Evolutionary conservation across 2,888 invertebrate genomes (phyloP).

Genomic region (Cryptus armator): DNA sequence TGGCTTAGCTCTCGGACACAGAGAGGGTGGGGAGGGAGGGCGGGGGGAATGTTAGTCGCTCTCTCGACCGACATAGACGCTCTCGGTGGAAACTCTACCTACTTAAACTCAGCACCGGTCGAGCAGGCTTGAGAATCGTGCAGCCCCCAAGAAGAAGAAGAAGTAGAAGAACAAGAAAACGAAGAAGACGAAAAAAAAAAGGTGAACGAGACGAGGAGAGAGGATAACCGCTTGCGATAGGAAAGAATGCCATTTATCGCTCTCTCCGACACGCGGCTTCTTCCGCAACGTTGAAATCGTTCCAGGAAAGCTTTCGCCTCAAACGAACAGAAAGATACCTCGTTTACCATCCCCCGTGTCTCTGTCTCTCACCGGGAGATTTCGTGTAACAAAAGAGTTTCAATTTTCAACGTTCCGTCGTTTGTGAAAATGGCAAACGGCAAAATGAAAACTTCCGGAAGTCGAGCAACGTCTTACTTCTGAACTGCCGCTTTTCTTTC

Average conservation of each 20-base stretch:
- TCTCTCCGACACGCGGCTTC: conserved; percentile 41
- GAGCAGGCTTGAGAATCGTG: conserved; percentile 58
- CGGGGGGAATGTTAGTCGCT: conserved; percentile 54
- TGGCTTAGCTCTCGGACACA: conserved; percentile 49
- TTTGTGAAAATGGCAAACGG: background rate
- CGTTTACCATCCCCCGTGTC: background rate
- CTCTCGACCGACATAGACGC: conserved; percentile 41
- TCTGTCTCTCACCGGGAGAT: background rate
- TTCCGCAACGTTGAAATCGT: conserved; percentile 34
- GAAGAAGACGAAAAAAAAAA: conserved; percentile 29
- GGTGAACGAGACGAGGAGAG: conserved; percentile 3
- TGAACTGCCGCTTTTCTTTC: background rate
- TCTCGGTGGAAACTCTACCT: conserved; percentile 29
- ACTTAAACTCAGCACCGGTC: conserved; percentile 44
- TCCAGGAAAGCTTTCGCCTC: conserved; percentile 22
- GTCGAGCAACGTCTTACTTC: background rate
- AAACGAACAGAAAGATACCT: conserved; percentile 3
- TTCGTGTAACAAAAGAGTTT: background rate
- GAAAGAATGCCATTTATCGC: conserved; percentile 50
- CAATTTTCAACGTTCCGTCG: background rate
- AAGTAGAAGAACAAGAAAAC: background rate
- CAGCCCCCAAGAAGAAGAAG: conserved; percentile 61
- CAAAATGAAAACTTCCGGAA: background rate
- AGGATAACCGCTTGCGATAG: conserved; percentile 55
- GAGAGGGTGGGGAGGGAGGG: conserved; percentile 9